Conservation (phyloP, 1,140 invertebrate genomes). For the Penaeus vannamei region DNA sequence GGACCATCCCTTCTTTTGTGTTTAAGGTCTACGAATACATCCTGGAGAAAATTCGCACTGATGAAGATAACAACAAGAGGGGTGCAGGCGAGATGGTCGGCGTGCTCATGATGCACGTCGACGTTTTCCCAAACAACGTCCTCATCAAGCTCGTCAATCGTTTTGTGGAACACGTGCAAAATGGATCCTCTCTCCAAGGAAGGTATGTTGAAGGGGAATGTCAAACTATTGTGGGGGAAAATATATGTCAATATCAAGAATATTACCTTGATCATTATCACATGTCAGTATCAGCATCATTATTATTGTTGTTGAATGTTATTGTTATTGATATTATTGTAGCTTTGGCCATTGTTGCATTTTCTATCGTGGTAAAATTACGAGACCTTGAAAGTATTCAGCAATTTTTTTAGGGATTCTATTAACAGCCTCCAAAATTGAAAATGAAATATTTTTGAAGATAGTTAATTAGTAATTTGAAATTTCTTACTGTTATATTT, state of each 20-base stretch:
- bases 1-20: background rate
- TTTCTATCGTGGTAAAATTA: no score
- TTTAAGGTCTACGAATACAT: conserved; percentile 56
- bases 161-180: conserved; percentile 46
- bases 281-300: background rate
- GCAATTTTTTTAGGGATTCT: no score
- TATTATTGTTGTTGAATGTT: background rate
- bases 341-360: no score
- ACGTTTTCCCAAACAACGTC: conserved; percentile 49
- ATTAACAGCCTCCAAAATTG: no score
- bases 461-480: no score
- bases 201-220: conserved; percentile 33
- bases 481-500: no score
- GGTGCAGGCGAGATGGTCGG: conserved; percentile 51
- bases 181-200: conserved; percentile 52
- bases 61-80: conserved; percentile 35
- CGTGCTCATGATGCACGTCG: conserved; percentile 57
- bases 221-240: background rate
- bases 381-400: no score
- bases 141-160: conserved; percentile 44
- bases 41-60: conserved; percentile 34
- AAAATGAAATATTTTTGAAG: no score
- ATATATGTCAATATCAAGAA: no score
- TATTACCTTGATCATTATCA: no score
- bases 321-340: no score